Percentiles rank a stretch among this genome's conserved stretches.
phyloP scores from a whole-genome alignment of 2,888 invertebrate genomes.

The Tanypteryx hageni region DNA sequence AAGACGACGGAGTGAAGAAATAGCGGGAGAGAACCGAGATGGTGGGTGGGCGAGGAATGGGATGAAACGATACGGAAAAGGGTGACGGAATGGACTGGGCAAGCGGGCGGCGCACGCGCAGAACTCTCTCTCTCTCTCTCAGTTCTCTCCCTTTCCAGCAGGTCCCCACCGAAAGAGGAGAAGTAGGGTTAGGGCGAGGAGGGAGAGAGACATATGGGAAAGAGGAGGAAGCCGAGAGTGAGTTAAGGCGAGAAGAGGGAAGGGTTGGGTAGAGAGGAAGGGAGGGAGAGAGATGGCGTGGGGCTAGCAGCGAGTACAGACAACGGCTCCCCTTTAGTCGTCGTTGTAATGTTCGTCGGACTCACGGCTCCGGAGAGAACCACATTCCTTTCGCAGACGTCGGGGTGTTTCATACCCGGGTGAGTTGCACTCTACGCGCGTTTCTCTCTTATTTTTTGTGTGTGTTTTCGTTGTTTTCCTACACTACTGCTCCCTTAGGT shows the following conservation, averaged over 20 bases:
- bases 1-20: neutral
- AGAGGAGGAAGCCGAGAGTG: too few species aligned
- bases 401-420: slow-evolving; percentile 76
- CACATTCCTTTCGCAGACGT: slow-evolving; percentile 79
- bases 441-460: neutral
- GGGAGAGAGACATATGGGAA: neutral
- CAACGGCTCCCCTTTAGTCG: neutral
- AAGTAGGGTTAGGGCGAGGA: neutral
- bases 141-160: neutral
- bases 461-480: neutral
- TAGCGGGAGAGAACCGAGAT: neutral
- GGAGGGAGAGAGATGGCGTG: neutral
- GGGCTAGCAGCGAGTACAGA: neutral
- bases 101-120: slow-evolving; percentile 9
- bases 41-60: neutral
- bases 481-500: neutral
- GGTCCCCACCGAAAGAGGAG: neutral
- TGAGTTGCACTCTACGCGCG: slow-evolving; percentile 27
- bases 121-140: neutral
- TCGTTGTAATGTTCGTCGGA: slow-evolving; percentile 78
- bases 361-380: slow-evolving; percentile 80
- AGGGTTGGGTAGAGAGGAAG: neutral
- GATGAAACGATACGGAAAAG: slow-evolving; percentile 14
- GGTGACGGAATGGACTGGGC: slow-evolving; percentile 36
- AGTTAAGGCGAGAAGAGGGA: neutral